phyloP scores from a whole-genome alignment of 2,113 vertebrate genomes.

The Syngnathus floridae region DNA sequence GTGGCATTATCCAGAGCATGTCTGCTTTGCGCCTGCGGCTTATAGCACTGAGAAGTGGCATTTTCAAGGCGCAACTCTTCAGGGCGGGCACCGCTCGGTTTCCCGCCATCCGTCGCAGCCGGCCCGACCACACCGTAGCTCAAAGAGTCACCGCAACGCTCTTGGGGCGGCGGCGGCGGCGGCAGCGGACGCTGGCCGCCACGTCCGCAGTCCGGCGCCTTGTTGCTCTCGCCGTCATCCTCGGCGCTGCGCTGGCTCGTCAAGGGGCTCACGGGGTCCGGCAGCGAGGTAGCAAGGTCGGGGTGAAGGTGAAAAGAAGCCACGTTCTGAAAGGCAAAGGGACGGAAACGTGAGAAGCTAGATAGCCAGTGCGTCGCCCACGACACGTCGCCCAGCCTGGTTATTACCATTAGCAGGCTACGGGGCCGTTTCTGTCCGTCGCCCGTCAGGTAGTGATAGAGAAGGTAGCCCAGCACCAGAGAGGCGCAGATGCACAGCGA shows the following conservation, averaged over 20 bases:
- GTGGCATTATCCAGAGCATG: not conserved
- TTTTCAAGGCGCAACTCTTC: not conserved
- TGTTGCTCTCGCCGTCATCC: not conserved
- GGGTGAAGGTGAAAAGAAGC: not conserved
- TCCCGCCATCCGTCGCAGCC: not conserved
- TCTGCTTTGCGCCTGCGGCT: not conserved
- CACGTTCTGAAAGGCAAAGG: slow-evolving; percentile 16
- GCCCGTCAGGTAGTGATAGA: slow-evolving; percentile 47
- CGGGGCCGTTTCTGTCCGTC: slow-evolving; percentile 42
- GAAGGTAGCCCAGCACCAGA: slow-evolving; percentile 29
- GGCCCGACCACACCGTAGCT: slow-evolving; percentile 31
- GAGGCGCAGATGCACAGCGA: slow-evolving; percentile 32
- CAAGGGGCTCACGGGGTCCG: slow-evolving; percentile 5
- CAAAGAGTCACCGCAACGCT: slow-evolving; percentile 1
- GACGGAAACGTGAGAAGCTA: not conserved
- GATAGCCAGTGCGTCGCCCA: not conserved
- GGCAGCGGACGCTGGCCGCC: not conserved
- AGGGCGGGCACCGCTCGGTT: not conserved
- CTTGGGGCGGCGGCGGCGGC: not conserved
- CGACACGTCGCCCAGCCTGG: not conserved
- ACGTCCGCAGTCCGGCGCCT: not conserved
- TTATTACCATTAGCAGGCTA: slow-evolving; percentile 40
- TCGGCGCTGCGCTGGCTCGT: not conserved
- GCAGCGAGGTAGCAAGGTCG: not conserved
- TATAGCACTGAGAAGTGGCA: not conserved